These are phyloP conservation scores for Euplagia quadripunctaria DNA, from an alignment of 2,888 invertebrate species.

Conservation along the genomic window DNA sequence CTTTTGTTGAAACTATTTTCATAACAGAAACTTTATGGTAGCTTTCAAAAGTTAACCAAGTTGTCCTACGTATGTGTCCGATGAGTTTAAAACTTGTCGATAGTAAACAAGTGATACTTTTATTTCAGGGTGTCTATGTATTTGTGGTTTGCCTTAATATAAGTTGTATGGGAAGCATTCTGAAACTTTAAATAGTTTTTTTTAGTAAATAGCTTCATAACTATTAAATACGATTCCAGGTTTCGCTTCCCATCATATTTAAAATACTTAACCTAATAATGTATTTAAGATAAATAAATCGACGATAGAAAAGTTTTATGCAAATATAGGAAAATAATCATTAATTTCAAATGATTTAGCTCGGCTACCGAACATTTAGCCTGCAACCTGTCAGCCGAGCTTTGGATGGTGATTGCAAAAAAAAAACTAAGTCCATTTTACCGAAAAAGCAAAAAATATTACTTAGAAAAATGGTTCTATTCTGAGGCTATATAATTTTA, in stretches of 20 bases:
- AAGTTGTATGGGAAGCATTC: not conserved
- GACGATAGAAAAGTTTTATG: no score
- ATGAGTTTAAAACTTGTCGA: not conserved
- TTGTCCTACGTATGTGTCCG: not conserved
- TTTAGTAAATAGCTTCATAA: not conserved
- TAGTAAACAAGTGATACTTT: constrained; percentile 8
- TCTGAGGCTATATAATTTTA: not conserved
- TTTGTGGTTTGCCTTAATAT: not conserved
- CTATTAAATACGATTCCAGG: no score
- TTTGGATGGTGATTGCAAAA: no score
- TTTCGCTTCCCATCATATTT: no score
- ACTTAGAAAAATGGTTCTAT: not conserved
- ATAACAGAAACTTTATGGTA: constrained; percentile 1
- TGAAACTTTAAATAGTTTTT: not conserved
- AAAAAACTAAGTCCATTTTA: not conserved
- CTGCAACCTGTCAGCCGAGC: not conserved
- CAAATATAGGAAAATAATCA: no score
- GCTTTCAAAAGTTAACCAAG: constrained; percentile 12
- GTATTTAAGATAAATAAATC: no score
- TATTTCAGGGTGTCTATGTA: not conserved
- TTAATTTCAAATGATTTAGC: no score
- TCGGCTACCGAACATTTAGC: no score
- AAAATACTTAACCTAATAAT: no score
- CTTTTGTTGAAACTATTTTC: constrained; percentile 8
- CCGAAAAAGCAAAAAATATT: not conserved